phyloP scores from a whole-genome alignment of 2,113 vertebrate genomes.

The Callocephalon fimbriatum region DNA sequence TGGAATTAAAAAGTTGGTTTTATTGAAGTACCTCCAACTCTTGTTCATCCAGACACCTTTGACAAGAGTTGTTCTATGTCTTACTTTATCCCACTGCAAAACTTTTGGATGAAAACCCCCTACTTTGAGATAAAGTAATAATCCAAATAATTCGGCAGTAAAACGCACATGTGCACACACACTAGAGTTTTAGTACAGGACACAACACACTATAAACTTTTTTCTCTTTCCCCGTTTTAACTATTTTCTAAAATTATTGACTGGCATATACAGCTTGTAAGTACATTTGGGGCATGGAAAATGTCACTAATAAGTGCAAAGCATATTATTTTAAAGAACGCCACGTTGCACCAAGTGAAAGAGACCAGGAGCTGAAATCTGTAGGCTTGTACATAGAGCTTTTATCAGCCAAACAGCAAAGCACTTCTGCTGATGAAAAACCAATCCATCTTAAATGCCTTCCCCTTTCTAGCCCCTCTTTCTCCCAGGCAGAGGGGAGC shows the following conservation, averaged over 20 bases:
- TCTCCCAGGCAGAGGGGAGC: neutral
- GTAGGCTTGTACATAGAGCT: neutral
- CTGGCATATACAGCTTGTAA: neutral
- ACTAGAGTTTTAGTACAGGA: neutral
- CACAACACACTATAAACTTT: neutral
- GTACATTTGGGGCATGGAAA: neutral
- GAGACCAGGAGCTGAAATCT: neutral
- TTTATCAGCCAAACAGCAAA: neutral
- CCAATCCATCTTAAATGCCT: neutral
- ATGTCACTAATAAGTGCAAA: neutral
- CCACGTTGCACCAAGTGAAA: neutral
- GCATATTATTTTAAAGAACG: neutral
- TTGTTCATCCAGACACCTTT: neutral
- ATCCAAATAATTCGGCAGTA: neutral
- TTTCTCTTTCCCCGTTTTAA: neutral
- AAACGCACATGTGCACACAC: accelerated
- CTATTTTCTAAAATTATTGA: neutral
- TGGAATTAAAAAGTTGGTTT: neutral
- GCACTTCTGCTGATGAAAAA: neutral
- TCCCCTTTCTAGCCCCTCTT: neutral
- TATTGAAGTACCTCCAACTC: neutral
- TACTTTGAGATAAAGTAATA: neutral
- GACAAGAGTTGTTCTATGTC: neutral
- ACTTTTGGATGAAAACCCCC: neutral
- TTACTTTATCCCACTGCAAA: neutral